phyloP scores from a whole-genome alignment of 2,797 vertebrate species.

The Natrix natrix region DNA sequence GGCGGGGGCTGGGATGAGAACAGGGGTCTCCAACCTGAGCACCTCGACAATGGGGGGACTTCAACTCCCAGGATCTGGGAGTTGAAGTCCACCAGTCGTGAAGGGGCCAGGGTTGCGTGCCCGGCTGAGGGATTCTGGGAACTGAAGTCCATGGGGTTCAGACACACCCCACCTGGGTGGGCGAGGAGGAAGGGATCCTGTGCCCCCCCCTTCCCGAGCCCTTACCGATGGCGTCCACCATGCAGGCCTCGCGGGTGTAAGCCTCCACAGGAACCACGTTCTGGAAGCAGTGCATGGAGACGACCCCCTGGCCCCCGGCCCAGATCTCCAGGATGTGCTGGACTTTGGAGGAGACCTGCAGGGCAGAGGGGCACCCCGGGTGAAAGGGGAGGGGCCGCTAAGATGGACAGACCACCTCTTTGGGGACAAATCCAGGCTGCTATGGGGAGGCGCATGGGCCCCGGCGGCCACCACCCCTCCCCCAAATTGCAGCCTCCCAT shows the following conservation, averaged over 20 bases:
- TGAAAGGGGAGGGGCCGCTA: not conserved
- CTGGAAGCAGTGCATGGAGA: slow-evolving; percentile 93
- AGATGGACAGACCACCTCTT: rapidly evolving
- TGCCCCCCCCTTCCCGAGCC: too few species aligned
- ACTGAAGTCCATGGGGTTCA: not conserved
- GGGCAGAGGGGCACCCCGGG: rapidly evolving
- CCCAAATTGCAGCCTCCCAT: not conserved
- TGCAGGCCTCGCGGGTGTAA: slow-evolving; percentile 86
- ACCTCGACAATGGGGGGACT: not conserved
- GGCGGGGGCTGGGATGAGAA: not conserved
- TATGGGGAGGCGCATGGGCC: not conserved
- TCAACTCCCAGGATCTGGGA: not conserved
- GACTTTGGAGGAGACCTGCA: slow-evolving; percentile 80
- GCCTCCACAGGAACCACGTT: slow-evolving; percentile 86
- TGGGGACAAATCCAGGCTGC: not conserved
- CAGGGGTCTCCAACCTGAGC: not conserved
- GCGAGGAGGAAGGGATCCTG: not conserved
- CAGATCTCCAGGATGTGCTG: slow-evolving; percentile 88
- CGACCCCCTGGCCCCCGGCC: slow-evolving; percentile 76
- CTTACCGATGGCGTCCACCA: slow-evolving; percentile 90
- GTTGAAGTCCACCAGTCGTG: not conserved
- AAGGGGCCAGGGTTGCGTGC: too few species aligned
- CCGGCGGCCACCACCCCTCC: not conserved
- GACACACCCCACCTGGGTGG: not conserved
- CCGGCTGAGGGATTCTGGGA: not conserved